These are phyloP conservation scores for Bungarus multicinctus DNA, from an alignment of 2,113 vertebrate genomes.

Conservation along the genomic window DNA sequence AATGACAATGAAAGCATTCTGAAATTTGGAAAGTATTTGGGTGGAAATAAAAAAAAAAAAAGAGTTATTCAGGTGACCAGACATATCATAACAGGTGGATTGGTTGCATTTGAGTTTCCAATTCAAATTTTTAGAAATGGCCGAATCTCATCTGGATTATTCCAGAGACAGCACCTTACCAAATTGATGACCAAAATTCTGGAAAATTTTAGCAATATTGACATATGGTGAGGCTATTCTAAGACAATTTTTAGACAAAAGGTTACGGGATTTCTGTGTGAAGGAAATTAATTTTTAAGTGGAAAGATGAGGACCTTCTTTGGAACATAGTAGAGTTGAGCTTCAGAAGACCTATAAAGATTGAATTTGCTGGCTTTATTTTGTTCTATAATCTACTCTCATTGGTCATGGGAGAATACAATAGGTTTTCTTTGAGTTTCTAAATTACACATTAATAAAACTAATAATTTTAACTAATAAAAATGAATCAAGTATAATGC, in stretches of 20 bases:
- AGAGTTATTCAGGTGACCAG: slow-evolving; percentile 19
- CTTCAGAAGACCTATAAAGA: background rate
- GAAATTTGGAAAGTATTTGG: slow-evolving; percentile 15
- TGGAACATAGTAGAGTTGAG: background rate
- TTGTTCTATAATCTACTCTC: background rate
- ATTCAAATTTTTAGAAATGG: background rate
- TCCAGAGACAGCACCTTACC: background rate
- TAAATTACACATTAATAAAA: background rate
- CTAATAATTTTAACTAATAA: background rate
- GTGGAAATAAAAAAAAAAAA: slow-evolving; percentile 26
- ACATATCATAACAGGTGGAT: background rate
- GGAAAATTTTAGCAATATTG: background rate
- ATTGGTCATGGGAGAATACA: background rate
- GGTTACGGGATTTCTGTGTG: background rate
- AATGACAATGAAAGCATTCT: background rate
- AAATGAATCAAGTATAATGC: background rate
- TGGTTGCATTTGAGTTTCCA: background rate
- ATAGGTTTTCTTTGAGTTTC: background rate
- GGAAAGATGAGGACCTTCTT: background rate
- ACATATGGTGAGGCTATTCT: background rate
- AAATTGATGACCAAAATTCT: background rate
- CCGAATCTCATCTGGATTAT: background rate
- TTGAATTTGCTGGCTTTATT: background rate
- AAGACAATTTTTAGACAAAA: background rate
- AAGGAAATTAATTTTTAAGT: background rate